Conservation (phyloP, 2,113 vertebrate genomes). For the Chitala chitala region DNA sequence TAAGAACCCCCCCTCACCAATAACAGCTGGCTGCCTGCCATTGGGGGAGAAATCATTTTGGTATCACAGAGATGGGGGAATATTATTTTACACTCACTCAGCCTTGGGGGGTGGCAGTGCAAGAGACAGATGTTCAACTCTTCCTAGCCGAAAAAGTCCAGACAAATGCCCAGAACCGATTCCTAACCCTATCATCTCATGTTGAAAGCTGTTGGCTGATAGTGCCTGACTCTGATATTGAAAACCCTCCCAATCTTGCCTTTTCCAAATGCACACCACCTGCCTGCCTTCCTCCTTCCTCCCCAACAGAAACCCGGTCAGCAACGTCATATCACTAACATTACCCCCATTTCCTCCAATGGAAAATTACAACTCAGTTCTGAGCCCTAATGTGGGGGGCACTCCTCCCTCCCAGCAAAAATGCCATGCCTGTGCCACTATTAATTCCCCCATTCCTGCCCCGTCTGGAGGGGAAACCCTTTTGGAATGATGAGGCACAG, state of each 20-base stretch:
- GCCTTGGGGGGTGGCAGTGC: background rate
- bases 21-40: background rate
- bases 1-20: too few relatives aligned
- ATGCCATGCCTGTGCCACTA: background rate
- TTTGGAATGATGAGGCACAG: background rate
- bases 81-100: background rate
- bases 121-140: slow-evolving; percentile 19
- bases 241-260: slow-evolving; percentile 4
- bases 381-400: background rate
- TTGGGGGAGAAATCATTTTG: background rate
- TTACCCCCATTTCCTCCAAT: background rate
- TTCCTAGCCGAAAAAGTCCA: background rate
- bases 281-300: slow-evolving; percentile 3
- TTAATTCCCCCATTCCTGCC: slow-evolving; percentile 7
- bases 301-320: background rate
- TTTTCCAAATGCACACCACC: background rate
- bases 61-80: background rate
- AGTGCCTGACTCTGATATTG: slow-evolving; percentile 2
- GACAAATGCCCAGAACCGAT: background rate
- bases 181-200: background rate
- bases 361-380: background rate
- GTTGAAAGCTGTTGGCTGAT: background rate
- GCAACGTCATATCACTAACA: background rate
- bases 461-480: background rate
- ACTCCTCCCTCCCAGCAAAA: background rate